Evolutionary conservation across 2,888 invertebrate genomes (phyloP), one percentile per base, ranked within the genome.

Genomic region (Mythimna pallens): DNA sequence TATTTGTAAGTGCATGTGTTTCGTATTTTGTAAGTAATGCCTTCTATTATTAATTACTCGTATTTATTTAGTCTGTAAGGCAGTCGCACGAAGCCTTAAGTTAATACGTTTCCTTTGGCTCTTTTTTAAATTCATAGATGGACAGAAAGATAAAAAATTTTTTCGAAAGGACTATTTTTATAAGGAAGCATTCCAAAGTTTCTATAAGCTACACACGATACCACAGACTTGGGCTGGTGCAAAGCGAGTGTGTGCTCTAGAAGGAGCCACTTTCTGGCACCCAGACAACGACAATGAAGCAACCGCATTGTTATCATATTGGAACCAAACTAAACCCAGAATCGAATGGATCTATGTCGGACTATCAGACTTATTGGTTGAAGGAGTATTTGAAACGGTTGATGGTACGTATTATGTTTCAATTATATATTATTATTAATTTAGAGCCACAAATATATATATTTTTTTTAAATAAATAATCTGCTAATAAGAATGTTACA

Each of bases 121-220:
- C n/a, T 52, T 50, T 0, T 0, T 52, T 10, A 47, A 54, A 12
- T 67, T 66, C 20, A 54, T 84, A 94, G 94, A 89, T 86, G 91
- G 89, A 63, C 93, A 93, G 86, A 85, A 81, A 6, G 74, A 84
- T 43, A 83, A 86, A n/a, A 89, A 89, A 47, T 92, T 92, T 78
- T 95, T 94, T 76, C 90, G 94, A 8, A 92, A 89, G 50, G 94
- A 95, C 82, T 95, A 95, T 79, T 88, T 65, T 20, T 95, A 88
- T 73, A 68, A 93, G 65, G 88, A 91, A 22, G 80, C 73, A 3
- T 85, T 89, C 4, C 61, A 89, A 6, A 90, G 90, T 74, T 95
- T 94, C 73, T 95, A 94, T 86, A 95, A 95, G 86, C 87, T 94
- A 34, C 93, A 94, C 70, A 92, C 92, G 0, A 65, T 91, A 34